A percentile compares a stretch with the other conserved stretches of the same genome.
Evolutionary conservation across 2,888 invertebrate species (phyloP).

Genomic region (Ferdinandea cuprea): DNA sequence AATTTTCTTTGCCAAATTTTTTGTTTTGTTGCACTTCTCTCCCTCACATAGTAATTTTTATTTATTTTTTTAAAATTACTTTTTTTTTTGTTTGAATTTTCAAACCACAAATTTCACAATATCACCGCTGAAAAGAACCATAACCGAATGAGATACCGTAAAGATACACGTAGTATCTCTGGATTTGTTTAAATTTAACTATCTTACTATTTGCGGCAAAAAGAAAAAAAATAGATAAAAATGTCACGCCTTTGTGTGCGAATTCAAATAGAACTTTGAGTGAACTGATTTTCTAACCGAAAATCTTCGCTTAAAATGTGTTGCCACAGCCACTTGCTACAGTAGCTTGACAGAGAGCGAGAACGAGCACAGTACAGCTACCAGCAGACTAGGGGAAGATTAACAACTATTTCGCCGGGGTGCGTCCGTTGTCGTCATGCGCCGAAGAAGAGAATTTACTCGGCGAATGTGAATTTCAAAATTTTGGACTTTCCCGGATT

Average conservation of each 20-base stretch:
- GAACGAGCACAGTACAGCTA: constrained; percentile 5
- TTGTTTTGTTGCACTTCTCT: constrained; percentile 1
- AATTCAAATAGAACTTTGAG: constrained; percentile 42
- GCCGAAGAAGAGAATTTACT: constrained; percentile 19
- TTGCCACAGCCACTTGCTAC: constrained; percentile 28
- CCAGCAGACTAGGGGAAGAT: constrained; percentile 33
- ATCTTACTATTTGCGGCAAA: constrained; percentile 11
- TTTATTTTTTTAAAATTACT: background rate
- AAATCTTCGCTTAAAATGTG: constrained; percentile 62
- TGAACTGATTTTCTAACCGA: constrained; percentile 56
- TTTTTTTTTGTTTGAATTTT: too few species aligned
- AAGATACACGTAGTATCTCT: background rate
- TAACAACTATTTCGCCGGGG: constrained; percentile 43
- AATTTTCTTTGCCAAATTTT: background rate
- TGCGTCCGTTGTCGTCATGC: constrained; percentile 73
- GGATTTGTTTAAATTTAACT: background rate
- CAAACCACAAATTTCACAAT: background rate
- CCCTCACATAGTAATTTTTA: constrained; percentile 4
- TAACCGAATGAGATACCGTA: too few species aligned
- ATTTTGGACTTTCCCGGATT: constrained; percentile 53
- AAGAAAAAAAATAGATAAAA: constrained; percentile 1
- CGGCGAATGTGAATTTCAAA: constrained; percentile 9
- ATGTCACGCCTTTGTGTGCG: constrained; percentile 32
- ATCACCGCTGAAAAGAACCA: background rate
- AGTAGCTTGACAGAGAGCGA: constrained; percentile 15